Base-by-base conservation (phyloP, 2,888 invertebrate genomes). In the Philopedon plagiatum region DNA sequence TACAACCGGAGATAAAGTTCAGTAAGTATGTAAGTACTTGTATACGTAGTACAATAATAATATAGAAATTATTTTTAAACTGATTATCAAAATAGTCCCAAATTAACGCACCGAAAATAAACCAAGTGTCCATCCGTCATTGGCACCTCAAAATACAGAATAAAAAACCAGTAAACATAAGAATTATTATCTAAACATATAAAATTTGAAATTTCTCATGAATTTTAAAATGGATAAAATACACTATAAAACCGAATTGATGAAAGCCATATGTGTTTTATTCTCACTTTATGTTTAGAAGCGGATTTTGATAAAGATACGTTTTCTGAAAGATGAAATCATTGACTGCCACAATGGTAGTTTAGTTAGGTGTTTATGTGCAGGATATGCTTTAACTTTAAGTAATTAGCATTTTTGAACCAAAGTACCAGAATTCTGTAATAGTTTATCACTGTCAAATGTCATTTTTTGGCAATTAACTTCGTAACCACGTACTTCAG, bases 241-340 rank as follows among this genome's bases (percentile, higher is more conserved):
- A 71, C 65, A 71, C 64, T 71, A 64, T 71, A 65, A 71, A 66
- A 71, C 54, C 46, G 54, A 64, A 68, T 68, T 73, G 73, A 73
- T 73, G 73, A 70, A 73, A 73, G 68, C 73, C 73, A 73, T 69
- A 73, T 73, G 73, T 68, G 73, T 73, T 73, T 73, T 68, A 73
- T 73, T 64, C 68, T 46, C 68, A 44, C 60, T 73, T 68, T 73
- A 73, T 64, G 63, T 60, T 61, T 58, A 46, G 49, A 62, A 67
- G 72, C 72, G 57, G 70, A 64, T 70, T 58, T 58, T 51, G 51
- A 68, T 68, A 54, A 39, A 61, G 68, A 61, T 61, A 26, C 21
- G 60, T 29, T 18, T 44, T 69, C 54, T 62, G 68, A 62, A 69
- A 56, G 62, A 69, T 56, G 41, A 18, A 29, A 26, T 58, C 58